Base-by-base conservation (phyloP, 2,797 vertebrate genomes). In the Anomalospiza imberbis region DNA sequence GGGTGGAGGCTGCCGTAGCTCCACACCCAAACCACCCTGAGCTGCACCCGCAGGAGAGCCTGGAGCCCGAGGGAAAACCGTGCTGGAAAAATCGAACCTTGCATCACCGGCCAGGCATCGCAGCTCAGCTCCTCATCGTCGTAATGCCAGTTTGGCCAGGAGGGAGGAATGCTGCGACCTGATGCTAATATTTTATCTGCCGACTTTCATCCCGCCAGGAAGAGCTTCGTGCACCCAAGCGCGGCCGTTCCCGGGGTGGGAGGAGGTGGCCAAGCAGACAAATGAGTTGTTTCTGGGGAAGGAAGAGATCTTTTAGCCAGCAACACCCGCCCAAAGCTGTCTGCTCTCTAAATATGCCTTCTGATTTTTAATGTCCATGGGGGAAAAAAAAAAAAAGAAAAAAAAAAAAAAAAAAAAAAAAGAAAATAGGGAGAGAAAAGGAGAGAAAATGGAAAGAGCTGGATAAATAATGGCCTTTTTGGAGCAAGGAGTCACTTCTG, bases 251-350 rank as follows among this genome's bases (percentile, higher is more conserved):
- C 85, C 26, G 76, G 78, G 91, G 51, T 38, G 91, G 95, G 92
- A 91, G 83, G 94, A 83, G 93, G 92, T 60, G 91, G 88, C 86
- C 94, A 85, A 60, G 90, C 88, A 93, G 93, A 92, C 50, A 94
- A 92, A 94, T 92, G 91, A 76, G 93, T 96, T 94, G 86, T 84
- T 85, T 91, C 80, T 84, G 81, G 90, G 86, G 80, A 82, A 95
- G 92, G 90, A 89, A 95, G 91, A 66, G 93, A 97, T 95, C 93
- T 94, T 95, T 93, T 87, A 93, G 77, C 93, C 94, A 80, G 75
- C 71, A 87, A 91, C 93, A 95, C 88, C 93, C 90, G 63, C 88
- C 93, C 93, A 84, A 94, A 92, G 88, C 94, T 93, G 92, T 90
- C 90, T 78, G 93, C 91, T 92, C 93, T 93, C 93, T 65, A 95